These are phyloP conservation scores for Aphelenchoides avenae DNA, from an alignment of 1,140 invertebrate species.

Conservation along the genomic window DNA sequence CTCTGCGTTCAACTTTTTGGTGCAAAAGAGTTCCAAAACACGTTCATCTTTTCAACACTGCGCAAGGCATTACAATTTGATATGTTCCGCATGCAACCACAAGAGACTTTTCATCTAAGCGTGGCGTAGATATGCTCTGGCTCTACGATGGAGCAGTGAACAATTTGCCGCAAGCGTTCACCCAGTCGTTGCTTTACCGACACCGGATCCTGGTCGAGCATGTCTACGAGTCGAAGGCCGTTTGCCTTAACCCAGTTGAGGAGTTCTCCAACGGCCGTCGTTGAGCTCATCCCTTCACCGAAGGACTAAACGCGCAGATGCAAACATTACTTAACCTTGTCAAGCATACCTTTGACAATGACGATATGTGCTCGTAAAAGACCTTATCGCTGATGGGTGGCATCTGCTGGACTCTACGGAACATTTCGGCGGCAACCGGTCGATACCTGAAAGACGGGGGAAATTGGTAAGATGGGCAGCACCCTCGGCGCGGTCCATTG, in stretches of 20 bases:
- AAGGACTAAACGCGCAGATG: no score
- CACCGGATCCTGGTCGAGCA: conserved; percentile 33
- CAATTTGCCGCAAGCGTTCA: conserved; percentile 39
- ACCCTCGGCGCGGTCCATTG: no score
- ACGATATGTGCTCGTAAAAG: conserved; percentile 43
- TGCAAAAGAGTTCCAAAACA: no score
- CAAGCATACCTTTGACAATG: conserved; percentile 32
- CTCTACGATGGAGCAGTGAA: conserved; percentile 31
- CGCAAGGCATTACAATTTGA: no score
- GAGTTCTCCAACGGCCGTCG: conserved; percentile 43
- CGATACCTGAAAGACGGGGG: conserved; percentile 24
- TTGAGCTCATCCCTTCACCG: conserved; percentile 25
- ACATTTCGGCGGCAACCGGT: conserved; percentile 42
- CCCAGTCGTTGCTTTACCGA: conserved; percentile 38
- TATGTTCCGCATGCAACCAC: no score
- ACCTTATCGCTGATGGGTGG: conserved; percentile 32
- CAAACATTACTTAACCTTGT: background rate
- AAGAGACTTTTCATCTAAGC: no score
- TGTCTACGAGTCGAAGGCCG: conserved; percentile 39
- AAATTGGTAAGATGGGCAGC: no score
- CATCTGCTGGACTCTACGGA: conserved; percentile 26
- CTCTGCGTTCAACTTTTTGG: no score
- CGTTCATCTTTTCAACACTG: no score
- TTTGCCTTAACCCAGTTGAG: conserved; percentile 53
- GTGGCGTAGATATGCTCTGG: conserved; percentile 50